phyloP scores from a whole-genome alignment of 2,797 vertebrate species.

The Coccyzus lansbergi region DNA sequence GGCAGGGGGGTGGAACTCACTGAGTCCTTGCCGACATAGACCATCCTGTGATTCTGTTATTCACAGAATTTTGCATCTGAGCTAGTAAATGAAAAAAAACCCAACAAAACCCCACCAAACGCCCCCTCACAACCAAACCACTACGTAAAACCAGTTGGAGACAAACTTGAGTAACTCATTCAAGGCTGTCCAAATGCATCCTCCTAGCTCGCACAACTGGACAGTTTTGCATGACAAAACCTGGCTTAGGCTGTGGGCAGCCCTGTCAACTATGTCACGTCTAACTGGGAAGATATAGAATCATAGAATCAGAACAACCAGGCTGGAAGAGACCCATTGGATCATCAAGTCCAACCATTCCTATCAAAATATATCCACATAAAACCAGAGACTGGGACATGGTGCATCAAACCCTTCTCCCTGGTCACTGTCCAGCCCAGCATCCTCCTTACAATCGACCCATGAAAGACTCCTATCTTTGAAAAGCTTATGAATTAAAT shows the following conservation, averaged over 20 bases:
- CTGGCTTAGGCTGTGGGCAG: not conserved
- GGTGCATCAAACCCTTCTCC: not conserved
- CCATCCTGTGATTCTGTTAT: no score
- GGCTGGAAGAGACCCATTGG: no score
- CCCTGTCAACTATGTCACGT: not conserved
- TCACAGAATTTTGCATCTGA: not conserved
- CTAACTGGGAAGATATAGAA: not conserved
- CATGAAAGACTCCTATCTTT: not conserved
- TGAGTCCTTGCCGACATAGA: no score
- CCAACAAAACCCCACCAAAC: not conserved
- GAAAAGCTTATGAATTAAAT: not conserved
- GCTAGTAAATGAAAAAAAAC: not conserved
- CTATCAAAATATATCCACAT: not conserved
- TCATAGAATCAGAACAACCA: no score
- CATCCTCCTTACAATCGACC: fast-evolving
- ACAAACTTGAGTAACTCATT: not conserved
- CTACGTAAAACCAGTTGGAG: not conserved
- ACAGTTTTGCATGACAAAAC: not conserved
- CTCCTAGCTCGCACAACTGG: not conserved
- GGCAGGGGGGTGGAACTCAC: no score
- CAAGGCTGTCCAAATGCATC: not conserved
- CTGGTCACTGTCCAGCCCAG: not conserved
- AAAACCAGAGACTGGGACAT: fast-evolving
- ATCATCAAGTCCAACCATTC: no score
- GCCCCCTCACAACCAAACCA: not conserved